Evolutionary conservation across 2,797 vertebrate species (phyloP).

Genomic region (Megalops cyprinoides): DNA sequence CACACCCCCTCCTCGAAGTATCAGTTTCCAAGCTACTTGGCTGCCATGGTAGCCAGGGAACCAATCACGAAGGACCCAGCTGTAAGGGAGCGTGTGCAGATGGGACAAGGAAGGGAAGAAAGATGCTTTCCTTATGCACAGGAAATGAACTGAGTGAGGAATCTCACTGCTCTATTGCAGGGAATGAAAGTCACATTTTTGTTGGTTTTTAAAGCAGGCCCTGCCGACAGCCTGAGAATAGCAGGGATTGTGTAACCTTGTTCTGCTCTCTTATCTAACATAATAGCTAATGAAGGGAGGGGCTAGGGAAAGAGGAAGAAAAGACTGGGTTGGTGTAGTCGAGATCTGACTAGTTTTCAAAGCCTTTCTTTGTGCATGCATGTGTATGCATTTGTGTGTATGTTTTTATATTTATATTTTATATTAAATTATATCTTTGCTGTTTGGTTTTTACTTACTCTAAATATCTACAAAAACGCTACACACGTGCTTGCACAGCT

Average conservation of each 20-base stretch:
- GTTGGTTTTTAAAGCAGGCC: background rate
- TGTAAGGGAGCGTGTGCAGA: slow-evolving; percentile 13
- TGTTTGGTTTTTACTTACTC: too few species aligned
- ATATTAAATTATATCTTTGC: slow-evolving; percentile 1
- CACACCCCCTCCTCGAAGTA: slow-evolving; percentile 9
- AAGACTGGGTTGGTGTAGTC: slow-evolving; percentile 18
- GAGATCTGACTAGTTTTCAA: slow-evolving; percentile 18
- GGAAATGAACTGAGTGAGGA: background rate
- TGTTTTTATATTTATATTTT: background rate
- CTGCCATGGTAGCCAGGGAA: slow-evolving; percentile 19
- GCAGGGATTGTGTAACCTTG: background rate
- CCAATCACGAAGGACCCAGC: slow-evolving; percentile 10
- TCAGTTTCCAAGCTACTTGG: slow-evolving; percentile 17
- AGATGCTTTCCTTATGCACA: background rate
- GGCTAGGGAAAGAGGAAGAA: background rate
- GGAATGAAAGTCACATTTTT: background rate
- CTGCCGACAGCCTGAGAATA: background rate
- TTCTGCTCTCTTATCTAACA: slow-evolving; percentile 22
- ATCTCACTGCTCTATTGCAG: background rate
- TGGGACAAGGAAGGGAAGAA: slow-evolving; percentile 20
- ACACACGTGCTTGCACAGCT: too few species aligned
- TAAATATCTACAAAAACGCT: too few species aligned
- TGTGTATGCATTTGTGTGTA: background rate
- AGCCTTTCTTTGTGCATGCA: background rate
- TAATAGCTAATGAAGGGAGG: slow-evolving; percentile 9